Evolutionary conservation across 2,113 vertebrate genomes (phyloP).

Genomic region (Percopsis transmontana): DNA sequence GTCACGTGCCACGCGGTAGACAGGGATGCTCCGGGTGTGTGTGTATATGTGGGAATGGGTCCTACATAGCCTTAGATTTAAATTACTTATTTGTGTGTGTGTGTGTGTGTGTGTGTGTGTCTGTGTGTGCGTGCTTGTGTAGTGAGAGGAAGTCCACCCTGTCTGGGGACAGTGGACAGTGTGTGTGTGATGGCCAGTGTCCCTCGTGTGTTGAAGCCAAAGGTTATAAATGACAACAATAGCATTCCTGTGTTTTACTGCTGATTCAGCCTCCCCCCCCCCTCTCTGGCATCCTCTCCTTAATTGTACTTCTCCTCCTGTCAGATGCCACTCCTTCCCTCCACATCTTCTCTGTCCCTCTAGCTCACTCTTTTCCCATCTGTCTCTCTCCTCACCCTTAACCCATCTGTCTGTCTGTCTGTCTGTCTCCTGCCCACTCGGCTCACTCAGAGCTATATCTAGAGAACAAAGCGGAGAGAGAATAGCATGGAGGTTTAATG

Average conservation of each 20-base stretch:
- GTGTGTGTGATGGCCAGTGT: background rate
- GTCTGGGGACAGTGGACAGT: background rate
- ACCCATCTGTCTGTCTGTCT: slow-evolving; percentile 46
- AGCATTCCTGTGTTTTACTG: background rate
- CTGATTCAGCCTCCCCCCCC: background rate
- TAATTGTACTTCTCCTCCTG: slow-evolving; percentile 8
- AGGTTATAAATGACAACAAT: slow-evolving; percentile 15
- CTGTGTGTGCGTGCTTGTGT: slow-evolving; percentile 3
- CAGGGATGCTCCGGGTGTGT: background rate
- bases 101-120: slow-evolving; percentile 6
- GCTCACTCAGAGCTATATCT: slow-evolving; percentile 66
- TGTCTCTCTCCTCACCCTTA: slow-evolving; percentile 35
- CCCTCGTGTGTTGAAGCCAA: slow-evolving; percentile 5
- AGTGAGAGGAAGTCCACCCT: background rate
- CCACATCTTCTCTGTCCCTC: background rate
- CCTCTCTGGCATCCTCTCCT: background rate
- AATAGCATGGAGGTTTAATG: slow-evolving; percentile 57
- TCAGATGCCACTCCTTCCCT: background rate
- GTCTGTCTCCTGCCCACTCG: slow-evolving; percentile 6
- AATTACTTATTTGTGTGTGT: background rate
- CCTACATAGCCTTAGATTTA: background rate
- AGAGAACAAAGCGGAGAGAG: slow-evolving; percentile 68
- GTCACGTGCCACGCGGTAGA: slow-evolving; percentile 55
- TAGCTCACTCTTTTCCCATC: slow-evolving; percentile 8
- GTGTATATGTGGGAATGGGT: slow-evolving; percentile 25